Conservation (phyloP, 2,113 vertebrate genomes). For the Empidonax alnorum region DNA sequence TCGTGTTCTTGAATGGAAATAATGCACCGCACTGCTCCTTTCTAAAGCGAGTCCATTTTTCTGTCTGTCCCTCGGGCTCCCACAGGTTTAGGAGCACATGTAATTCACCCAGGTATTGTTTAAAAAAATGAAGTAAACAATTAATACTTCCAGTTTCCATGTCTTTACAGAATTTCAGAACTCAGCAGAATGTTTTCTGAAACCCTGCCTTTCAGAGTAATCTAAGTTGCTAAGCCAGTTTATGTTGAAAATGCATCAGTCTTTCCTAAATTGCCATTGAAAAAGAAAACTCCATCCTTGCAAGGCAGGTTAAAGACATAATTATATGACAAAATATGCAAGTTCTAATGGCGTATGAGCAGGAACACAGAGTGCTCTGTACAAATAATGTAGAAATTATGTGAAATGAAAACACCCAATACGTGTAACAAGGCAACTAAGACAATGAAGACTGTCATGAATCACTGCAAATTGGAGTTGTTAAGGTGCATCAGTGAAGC, state of each 20-base stretch:
- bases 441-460: not conserved
- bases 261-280: not conserved
- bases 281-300: not conserved
- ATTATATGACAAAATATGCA: not conserved
- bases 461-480: not conserved
- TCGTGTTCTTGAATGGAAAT: not conserved
- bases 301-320: not conserved
- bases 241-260: not conserved
- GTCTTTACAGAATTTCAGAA: not conserved
- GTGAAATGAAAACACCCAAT: not conserved
- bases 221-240: not conserved
- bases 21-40: accelerated
- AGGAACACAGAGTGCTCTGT: not conserved
- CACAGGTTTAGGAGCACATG: not conserved
- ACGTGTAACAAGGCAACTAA: not conserved
- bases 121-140: not conserved
- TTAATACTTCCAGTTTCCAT: not conserved
- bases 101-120: not conserved
- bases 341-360: not conserved
- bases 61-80: not conserved
- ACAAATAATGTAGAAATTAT: not conserved
- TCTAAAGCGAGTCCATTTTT: not conserved
- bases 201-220: not conserved
- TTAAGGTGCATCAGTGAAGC: not conserved
- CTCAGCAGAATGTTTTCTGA: not conserved